Evolutionary conservation across 2,797 vertebrate species (phyloP), one percentile per base, ranked within the genome.

Genomic region (Smutsia gigantea): DNA sequence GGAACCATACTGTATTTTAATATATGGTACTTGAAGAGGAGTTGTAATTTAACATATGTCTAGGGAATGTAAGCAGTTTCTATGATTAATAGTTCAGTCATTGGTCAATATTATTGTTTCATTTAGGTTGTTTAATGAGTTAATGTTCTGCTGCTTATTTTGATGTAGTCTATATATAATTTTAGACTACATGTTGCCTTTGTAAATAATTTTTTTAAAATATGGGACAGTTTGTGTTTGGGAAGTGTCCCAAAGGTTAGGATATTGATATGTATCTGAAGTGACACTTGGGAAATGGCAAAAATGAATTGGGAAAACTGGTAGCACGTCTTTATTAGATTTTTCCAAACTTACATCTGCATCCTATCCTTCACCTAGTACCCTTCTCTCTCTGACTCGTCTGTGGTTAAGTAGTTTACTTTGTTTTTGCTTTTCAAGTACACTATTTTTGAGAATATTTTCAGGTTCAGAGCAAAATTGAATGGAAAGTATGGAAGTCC

Each of bases 51-150:
- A 74, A 81, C n/a, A 0, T 66, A 31, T 92, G 0, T 69, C 49
- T 71, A 51, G 83, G 68, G 86, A 31, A 39, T 21, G 3, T 29
- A 78, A 68, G 63, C 71, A 23, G 12, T 66, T 88, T 93, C 91
- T 97, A 87, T 95, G 97, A 96, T 97, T 94, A 96, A 93, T 96
- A 63, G 21, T 89, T 59, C 75, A 51, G 13, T 51, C n/a, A 17
- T 12, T 78, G 34, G n/a, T 86, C 55, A 94, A 0, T 61, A 42
- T 10, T 37, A 0, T 68, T 77, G 34, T 34, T 91, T 77, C 18
- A 21, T 82, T 82, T 66, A 14, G 10, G 46, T 63, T 57, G 31
- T 64, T 74, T 61, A 59, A 39, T 42, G 37, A n/a, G 72, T 69
- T 79, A 75, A 42, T 77, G 31, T 31, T 69, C 7, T 27, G 31